These are phyloP conservation scores for Novumbra hubbsi DNA, from an alignment of 2,797 vertebrate genomes.

Conservation along the genomic window DNA sequence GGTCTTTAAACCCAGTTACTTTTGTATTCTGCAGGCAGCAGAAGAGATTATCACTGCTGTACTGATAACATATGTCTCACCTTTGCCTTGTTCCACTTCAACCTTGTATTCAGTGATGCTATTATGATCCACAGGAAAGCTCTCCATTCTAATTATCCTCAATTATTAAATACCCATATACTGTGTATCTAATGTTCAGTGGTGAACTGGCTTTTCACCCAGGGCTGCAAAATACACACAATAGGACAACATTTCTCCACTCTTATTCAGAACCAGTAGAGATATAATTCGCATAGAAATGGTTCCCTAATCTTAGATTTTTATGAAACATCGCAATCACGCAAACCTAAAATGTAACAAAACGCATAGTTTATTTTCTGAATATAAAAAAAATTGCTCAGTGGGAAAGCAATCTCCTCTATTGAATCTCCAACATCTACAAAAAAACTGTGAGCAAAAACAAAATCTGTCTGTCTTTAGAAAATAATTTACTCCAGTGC, in stretches of 20 bases:
- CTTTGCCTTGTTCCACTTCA: constrained; percentile 46
- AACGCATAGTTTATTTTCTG: no score
- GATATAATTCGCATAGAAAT: constrained; percentile 46
- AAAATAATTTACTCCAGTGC: no score
- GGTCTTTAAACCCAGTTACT: constrained; percentile 57
- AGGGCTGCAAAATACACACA: constrained; percentile 55
- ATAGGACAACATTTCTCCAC: constrained; percentile 16
- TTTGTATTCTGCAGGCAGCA: constrained; percentile 48
- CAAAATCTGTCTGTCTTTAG: no score
- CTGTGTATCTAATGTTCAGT: constrained; percentile 53
- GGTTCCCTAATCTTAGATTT: constrained; percentile 44
- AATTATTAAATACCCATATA: constrained; percentile 58
- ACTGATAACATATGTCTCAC: constrained; percentile 56
- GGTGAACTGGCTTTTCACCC: constrained; percentile 63
- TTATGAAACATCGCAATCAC: constrained; percentile 16
- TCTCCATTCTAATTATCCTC: constrained; percentile 54
- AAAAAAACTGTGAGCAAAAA: no score
- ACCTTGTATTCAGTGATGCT: constrained; percentile 45
- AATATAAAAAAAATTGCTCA: no score
- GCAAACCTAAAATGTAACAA: no score
- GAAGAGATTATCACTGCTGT: constrained; percentile 49
- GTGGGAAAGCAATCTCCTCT: no score
- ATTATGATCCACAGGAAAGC: constrained; percentile 60
- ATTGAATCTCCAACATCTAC: no score
- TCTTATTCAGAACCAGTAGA: constrained; percentile 36